Conservation (phyloP, 2,888 invertebrate genomes). For the Patella caerulea region DNA sequence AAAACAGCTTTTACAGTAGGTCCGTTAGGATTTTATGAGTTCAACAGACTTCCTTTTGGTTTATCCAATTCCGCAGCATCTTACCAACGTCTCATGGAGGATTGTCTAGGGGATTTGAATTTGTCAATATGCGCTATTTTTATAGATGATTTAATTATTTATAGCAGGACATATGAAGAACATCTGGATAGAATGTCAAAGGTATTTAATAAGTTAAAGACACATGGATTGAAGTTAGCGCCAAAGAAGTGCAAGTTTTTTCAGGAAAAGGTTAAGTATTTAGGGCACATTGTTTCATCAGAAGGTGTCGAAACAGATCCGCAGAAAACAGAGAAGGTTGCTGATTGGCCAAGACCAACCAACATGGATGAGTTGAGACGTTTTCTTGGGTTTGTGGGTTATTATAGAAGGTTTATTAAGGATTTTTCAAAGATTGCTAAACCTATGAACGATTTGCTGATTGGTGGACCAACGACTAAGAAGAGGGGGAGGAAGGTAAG, state of each 20-base stretch:
- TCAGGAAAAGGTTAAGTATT: slow-evolving; percentile 11
- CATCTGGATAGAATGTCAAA: slow-evolving; percentile 19
- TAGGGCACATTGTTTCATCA: slow-evolving; percentile 25
- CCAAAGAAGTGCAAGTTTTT: neutral
- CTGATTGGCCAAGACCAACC: no score
- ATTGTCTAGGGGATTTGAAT: slow-evolving; percentile 3
- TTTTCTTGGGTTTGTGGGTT: no score
- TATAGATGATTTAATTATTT: no score
- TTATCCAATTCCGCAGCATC: slow-evolving; percentile 12
- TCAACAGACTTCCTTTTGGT: slow-evolving; percentile 35
- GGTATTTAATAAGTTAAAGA: slow-evolving; percentile 11
- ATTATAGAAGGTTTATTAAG: no score
- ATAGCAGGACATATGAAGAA: slow-evolving; percentile 15
- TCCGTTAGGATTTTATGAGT: no score
- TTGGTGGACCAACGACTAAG: no score
- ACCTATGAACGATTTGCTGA: no score
- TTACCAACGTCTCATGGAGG: neutral
- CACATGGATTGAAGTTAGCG: slow-evolving; percentile 19
- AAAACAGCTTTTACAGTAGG: no score
- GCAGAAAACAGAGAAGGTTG: slow-evolving; percentile 22
- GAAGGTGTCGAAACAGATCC: slow-evolving; percentile 28
- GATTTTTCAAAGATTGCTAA: no score
- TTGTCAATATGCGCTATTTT: no score
- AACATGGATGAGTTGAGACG: no score
- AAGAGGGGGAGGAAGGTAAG: slow-evolving; percentile 21